Base-by-base conservation (phyloP, 1,140 invertebrate species). In the Bombus superbus region DNA sequence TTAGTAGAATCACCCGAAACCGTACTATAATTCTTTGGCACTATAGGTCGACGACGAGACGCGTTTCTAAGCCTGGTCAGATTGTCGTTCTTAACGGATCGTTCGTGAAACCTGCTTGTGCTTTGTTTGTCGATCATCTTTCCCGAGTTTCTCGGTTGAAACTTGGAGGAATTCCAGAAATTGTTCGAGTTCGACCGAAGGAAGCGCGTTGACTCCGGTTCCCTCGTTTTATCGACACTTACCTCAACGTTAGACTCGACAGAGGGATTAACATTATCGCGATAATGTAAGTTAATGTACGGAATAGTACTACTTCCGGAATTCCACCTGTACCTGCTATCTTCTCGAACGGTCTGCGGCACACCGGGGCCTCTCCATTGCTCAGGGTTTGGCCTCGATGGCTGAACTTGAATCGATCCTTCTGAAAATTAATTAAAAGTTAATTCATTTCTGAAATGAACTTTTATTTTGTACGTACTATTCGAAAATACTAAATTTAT, bases 251-350 rank as follows among this genome's bases (percentile, higher is more conserved):
- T 42, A 15, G 47, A 81, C n/a, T 62, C 40, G 77, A 62, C 22
- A 66, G 73, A 78, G 9, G 32, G 72, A 85, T 81, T 59, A 25
- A 68, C 77, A 74, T 59, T 86, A 86, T 83, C 83, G 72, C 84
- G 86, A 68, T 92, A 90, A 87, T 83, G 47, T 53, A 53, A 81
- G 76, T 76, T 92, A 90, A 88, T 85, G 85, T 91, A 88, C 79
- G 90, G 91, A 89, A 93, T 86, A 91, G 81, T 91, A 92, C 77
- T 91, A 91, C 87, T 92, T 91, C 89, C 86, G 81, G 88, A 89
- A 88, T 87, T 92, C 88, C 89, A 89, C 85, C 90, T 93, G 90
- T 95, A 95, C 94, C 94, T 95, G 94, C 91, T 95, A 92, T 94
- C 92, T 88, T 90, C 83, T 83, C 84, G 88, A 82, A 89, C 86